phyloP scores from a whole-genome alignment of 1,140 invertebrate species.

The Ephestia elutella region DNA sequence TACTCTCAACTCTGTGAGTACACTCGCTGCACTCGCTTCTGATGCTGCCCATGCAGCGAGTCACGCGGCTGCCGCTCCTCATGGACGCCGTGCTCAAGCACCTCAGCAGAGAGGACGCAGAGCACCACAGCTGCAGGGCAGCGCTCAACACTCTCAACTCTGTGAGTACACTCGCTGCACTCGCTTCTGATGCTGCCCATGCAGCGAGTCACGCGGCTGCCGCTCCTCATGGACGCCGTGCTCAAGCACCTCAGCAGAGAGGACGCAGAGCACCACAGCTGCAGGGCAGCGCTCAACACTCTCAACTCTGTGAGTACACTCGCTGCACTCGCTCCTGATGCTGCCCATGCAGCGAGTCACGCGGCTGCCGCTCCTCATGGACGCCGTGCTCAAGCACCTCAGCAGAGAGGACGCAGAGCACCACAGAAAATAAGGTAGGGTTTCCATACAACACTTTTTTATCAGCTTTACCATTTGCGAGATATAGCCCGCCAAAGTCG shows the following conservation, averaged over 20 bases:
- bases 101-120: slow-evolving; percentile 78
- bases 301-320: slow-evolving; percentile 81
- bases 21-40: slow-evolving; percentile 85
- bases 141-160: slow-evolving; percentile 87
- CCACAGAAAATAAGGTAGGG: no score
- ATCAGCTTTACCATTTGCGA: no score
- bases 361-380: slow-evolving; percentile 91
- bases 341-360: slow-evolving; percentile 98
- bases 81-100: slow-evolving; percentile 92
- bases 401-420: slow-evolving; percentile 80
- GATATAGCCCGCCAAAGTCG: no score
- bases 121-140: slow-evolving; percentile 85
- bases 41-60: slow-evolving; percentile 97
- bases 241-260: slow-evolving; percentile 82
- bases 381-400: slow-evolving; percentile 90
- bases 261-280: slow-evolving; percentile 83
- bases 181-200: slow-evolving; percentile 98
- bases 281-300: slow-evolving; percentile 84
- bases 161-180: slow-evolving; percentile 75
- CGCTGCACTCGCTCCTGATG: slow-evolving; percentile 91
- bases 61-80: slow-evolving; percentile 94
- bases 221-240: slow-evolving; percentile 93
- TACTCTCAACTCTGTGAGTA: slow-evolving; percentile 83
- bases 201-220: slow-evolving; percentile 95
- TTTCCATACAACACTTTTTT: no score